Evolutionary conservation across 2,797 vertebrate genomes (phyloP), one percentile per base, ranked within the genome.

Genomic region (Cryptoblepharus egeriae): DNA sequence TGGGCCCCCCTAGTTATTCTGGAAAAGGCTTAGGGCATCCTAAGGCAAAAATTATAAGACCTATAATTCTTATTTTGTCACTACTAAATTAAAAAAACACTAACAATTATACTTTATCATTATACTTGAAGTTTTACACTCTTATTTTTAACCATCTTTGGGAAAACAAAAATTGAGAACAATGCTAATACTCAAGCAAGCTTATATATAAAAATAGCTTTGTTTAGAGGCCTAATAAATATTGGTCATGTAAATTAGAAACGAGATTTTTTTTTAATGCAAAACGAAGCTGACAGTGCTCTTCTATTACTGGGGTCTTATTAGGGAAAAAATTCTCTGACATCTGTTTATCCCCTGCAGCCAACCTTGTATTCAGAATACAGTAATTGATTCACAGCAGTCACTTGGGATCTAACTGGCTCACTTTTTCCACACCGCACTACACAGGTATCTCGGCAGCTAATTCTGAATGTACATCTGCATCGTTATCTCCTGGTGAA

Each of bases 331-430:
- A 96, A 96, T 96, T 96, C 96, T 96, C 97, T 97, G 97, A 97
- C 96, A 97, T 97, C 96, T 97, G 97, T 97, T 98, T 97, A 96
- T 97, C 96, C 96, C 94, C 96, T 93, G 94, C 96, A 97, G 97
- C 97, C 97, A 97, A 97, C 96, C 96, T 97, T 96, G 96, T 97
- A 96, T 97, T 96, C 94, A 96, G 97, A 97, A 97, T 96, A 96
- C 92, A 96, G 96, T 98, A 98, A 98, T 98, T 98, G 97, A 98
- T 98, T 98, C 97, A 92, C 95, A 95, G 94, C 96, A 95, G 96
- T 96, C 97, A 95, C 95, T 96, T 93, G 97, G 97, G 97, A 97
- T 95, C 95, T 94, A 88, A 95, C 95, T 96, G 93, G 87, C 94
- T 96, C 96, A 96, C 92, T 96, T 84, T 95, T 95, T 96, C 95